Percentiles rank a stretch among this genome's conserved stretches.
These are phyloP conservation scores for Zoanthus solanderi DNA, from an alignment of 92 coral and sea anemone genomes.

Conservation along the genomic window DNA sequence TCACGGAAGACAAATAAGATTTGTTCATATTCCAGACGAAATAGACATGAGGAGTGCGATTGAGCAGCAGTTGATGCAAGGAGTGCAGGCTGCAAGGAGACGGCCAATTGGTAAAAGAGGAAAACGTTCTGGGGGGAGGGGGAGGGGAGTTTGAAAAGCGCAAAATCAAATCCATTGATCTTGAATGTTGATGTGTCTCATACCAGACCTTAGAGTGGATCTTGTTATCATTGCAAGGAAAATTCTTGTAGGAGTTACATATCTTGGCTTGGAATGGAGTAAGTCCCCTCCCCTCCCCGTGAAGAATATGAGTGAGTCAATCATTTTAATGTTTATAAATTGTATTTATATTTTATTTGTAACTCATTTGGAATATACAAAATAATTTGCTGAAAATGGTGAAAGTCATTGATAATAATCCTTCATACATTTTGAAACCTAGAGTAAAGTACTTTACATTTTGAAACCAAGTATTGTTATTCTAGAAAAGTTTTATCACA, in stretches of 20 bases:
- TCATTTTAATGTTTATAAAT: neutral
- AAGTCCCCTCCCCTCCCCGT: neutral
- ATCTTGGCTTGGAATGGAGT: neutral
- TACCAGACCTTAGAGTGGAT: neutral
- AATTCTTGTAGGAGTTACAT: no score
- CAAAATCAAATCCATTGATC: neutral
- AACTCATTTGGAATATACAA: neutral
- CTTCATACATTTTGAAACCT: no score
- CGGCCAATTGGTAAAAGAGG: conserved; percentile 55
- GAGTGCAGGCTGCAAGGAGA: conserved; percentile 64
- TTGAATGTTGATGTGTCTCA: neutral
- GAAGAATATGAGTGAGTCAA: neutral
- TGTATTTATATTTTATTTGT: neutral
- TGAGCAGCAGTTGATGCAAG: conserved; percentile 74
- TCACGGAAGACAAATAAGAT: conserved; percentile 90
- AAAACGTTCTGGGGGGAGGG: conserved; percentile 38
- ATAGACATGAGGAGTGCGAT: conserved; percentile 96
- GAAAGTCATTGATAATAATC: neutral
- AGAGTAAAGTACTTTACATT: neutral
- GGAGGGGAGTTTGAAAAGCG: conserved; percentile 9
- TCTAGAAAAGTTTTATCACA: neutral
- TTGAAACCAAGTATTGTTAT: neutral
- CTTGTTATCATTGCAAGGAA: no score
- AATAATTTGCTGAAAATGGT: neutral
- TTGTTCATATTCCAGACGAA: conserved; percentile 96